phyloP scores from a whole-genome alignment of 2,888 invertebrate species.

The Penaeus monodon region DNA sequence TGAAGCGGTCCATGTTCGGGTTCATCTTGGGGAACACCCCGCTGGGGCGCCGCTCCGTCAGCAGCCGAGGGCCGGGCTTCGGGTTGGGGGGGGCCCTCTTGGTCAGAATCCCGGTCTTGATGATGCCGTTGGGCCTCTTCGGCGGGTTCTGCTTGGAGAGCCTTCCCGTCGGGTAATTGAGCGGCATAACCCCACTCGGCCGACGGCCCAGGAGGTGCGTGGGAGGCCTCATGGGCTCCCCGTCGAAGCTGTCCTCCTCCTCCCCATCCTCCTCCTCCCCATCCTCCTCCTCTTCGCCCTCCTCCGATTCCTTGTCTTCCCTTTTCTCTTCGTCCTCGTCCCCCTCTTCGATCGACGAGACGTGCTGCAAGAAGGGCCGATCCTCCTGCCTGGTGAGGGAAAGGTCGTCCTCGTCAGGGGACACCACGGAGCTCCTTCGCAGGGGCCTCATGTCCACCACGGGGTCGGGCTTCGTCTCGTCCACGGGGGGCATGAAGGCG shows the following conservation, averaged over 20 bases:
- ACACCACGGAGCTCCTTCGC: constrained; percentile 7
- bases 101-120: constrained; percentile 12
- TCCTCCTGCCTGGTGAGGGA: no score
- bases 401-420: no score
- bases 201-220: constrained; percentile 17
- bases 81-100: no score
- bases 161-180: constrained; percentile 22
- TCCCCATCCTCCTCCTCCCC: no score
- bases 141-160: not conserved
- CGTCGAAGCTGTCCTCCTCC: constrained; percentile 10
- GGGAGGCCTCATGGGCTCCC: not conserved
- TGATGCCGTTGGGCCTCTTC: not conserved
- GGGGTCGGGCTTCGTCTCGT: constrained; percentile 38
- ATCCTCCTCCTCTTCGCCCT: not conserved
- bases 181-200: constrained; percentile 51
- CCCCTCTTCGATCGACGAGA: no score
- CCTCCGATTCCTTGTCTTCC: not conserved
- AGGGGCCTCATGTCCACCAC: constrained; percentile 41
- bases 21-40: constrained; percentile 49
- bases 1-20: constrained; percentile 40
- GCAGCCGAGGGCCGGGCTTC: no score
- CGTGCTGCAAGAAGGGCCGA: no score
- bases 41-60: constrained; percentile 41
- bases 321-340: no score
- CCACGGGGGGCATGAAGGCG: constrained; percentile 24